Conservation (phyloP, 2,797 vertebrate genomes). For the Anniella stebbinsi region DNA sequence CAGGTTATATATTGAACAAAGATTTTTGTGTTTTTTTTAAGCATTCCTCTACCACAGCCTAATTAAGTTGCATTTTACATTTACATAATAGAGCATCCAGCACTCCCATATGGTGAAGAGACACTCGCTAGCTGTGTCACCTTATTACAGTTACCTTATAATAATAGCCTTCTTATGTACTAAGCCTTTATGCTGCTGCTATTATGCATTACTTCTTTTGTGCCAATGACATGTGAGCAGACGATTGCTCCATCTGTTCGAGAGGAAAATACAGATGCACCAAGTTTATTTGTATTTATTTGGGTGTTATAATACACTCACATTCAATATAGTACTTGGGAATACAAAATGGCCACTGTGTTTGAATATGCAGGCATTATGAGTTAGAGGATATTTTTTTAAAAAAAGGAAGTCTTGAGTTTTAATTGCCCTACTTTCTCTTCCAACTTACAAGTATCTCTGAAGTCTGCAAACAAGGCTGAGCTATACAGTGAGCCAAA, state of each 20-base stretch:
- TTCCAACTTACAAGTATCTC: background rate
- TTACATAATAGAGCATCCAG: slow-evolving; percentile 35
- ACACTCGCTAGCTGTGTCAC: slow-evolving; percentile 24
- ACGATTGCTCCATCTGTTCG: slow-evolving; percentile 59
- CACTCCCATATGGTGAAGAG: slow-evolving; percentile 31
- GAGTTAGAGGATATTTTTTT: background rate
- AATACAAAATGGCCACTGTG: slow-evolving; percentile 21
- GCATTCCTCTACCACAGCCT: slow-evolving; percentile 26
- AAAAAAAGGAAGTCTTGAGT: background rate
- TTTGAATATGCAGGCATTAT: background rate
- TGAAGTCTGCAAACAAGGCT: background rate
- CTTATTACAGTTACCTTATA: slow-evolving; percentile 49
- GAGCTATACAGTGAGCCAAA: background rate
- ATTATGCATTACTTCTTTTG: slow-evolving; percentile 44
- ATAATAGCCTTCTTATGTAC: slow-evolving; percentile 49
- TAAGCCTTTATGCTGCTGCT: slow-evolving; percentile 53
- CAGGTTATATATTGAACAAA: slow-evolving; percentile 29
- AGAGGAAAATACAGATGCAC: slow-evolving; percentile 33
- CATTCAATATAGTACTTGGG: slow-evolving; percentile 15
- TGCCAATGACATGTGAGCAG: slow-evolving; percentile 36
- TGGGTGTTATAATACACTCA: slow-evolving; percentile 25
- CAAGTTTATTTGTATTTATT: slow-evolving; percentile 50
- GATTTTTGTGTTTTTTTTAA: background rate
- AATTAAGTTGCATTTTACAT: slow-evolving; percentile 53
- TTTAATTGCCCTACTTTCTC: background rate